A percentile compares a stretch with the other conserved stretches of the same genome.
Conservation (phyloP, 2,113 vertebrate genomes). For the Thamnaconus septentrionalis region DNA sequence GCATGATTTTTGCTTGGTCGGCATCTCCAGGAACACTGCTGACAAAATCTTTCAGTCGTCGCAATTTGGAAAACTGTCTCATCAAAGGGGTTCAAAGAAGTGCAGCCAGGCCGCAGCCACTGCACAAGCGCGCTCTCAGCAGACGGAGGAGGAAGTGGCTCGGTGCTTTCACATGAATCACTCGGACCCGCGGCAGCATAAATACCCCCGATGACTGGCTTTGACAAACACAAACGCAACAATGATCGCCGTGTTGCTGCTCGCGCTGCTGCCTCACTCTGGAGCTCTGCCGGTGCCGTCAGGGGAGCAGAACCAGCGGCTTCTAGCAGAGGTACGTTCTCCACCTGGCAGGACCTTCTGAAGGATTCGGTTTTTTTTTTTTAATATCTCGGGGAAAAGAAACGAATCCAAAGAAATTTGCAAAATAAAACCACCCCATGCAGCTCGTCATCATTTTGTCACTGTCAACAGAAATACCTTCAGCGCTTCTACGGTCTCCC, state of each 20-base stretch:
- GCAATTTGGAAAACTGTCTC: neutral
- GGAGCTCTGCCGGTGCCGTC: constrained; percentile 44
- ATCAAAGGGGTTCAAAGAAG: constrained; percentile 26
- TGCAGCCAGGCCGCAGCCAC: constrained; percentile 27
- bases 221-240: constrained; percentile 41
- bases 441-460: neutral
- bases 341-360: neutral
- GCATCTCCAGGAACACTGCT: neutral
- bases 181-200: constrained; percentile 47
- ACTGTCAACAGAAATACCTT: constrained; percentile 67
- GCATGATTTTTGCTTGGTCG: neutral
- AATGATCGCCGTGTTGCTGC: constrained; percentile 52
- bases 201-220: constrained; percentile 51
- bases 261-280: constrained; percentile 39
- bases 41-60: too few relatives aligned
- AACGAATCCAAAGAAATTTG: neutral
- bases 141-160: constrained; percentile 63
- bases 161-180: constrained; percentile 77
- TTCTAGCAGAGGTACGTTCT: constrained; percentile 66
- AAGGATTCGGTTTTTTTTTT: too few relatives aligned
- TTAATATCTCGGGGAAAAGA: too few relatives aligned
- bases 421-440: neutral
- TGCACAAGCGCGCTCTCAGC: constrained; percentile 43
- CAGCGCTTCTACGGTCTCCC: constrained; percentile 61
- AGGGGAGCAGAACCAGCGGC: constrained; percentile 31